These are phyloP conservation scores for Nebria brevicollis DNA, from an alignment of 2,888 invertebrate genomes.

Conservation along the genomic window DNA sequence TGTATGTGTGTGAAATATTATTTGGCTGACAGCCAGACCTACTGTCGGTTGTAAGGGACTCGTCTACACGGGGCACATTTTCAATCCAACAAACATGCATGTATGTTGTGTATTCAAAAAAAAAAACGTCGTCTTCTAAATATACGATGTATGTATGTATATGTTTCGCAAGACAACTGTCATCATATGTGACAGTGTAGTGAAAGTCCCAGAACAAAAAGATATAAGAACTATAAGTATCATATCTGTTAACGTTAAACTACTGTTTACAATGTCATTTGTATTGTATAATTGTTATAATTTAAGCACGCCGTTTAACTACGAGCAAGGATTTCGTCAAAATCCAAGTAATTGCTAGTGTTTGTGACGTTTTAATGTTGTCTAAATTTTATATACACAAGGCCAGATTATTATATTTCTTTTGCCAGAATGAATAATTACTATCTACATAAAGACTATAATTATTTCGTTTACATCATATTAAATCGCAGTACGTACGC, in stretches of 20 bases:
- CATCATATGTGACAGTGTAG: too few species aligned
- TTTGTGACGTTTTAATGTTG: not conserved
- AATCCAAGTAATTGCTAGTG: constrained; percentile 44
- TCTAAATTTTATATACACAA: not conserved
- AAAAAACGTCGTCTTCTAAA: too few species aligned
- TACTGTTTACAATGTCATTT: not conserved
- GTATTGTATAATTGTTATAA: not conserved
- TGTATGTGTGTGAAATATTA: not conserved
- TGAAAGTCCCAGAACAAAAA: too few species aligned
- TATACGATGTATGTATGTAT: not conserved
- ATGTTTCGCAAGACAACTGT: not conserved
- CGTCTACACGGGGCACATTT: not conserved
- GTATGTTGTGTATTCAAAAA: not conserved
- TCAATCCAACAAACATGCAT: not conserved
- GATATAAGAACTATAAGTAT: not conserved
- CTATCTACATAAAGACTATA: not conserved
- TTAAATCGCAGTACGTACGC: not conserved
- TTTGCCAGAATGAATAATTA: not conserved
- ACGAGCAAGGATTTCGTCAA: constrained; percentile 1
- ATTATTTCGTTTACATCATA: not conserved
- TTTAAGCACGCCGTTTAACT: not conserved
- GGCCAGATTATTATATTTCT: not conserved
- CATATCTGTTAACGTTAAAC: not conserved
- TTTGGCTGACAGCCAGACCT: constrained; percentile 3
- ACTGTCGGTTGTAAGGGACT: not conserved